These are phyloP conservation scores for Proterorhinus semilunaris DNA, from an alignment of 2,113 vertebrate genomes.

Conservation along the genomic window DNA sequence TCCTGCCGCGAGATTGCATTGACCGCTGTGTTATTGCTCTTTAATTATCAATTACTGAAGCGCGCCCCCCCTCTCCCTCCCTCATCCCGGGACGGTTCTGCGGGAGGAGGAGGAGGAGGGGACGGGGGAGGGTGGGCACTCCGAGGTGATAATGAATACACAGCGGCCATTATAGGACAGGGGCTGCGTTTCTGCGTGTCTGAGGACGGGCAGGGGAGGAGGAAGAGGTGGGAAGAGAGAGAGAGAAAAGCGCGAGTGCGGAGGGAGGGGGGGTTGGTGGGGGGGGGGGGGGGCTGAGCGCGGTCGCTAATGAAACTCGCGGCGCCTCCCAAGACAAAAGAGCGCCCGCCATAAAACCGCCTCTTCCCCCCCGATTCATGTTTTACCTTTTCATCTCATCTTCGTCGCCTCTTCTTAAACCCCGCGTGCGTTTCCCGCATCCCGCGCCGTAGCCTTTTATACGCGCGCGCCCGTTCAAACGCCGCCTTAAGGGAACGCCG, in stretches of 20 bases:
- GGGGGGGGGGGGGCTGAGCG: constrained; percentile 43
- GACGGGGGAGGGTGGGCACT: constrained; percentile 58
- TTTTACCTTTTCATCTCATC: constrained; percentile 30
- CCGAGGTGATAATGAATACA: constrained; percentile 79
- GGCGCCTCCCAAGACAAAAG: constrained; percentile 69
- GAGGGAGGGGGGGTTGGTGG: constrained; percentile 52
- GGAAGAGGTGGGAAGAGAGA: constrained; percentile 30
- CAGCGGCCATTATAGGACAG: constrained; percentile 71
- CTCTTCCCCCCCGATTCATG: constrained; percentile 12
- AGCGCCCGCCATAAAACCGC: constrained; percentile 40
- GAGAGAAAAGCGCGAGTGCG: constrained; percentile 32
- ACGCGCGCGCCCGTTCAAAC: constrained; percentile 26
- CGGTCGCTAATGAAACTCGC: constrained; percentile 72
- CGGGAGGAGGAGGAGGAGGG: constrained; percentile 21
- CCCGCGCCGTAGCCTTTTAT: constrained; percentile 6
- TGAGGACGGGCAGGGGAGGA: constrained; percentile 37
- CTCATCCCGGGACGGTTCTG: constrained; percentile 43
- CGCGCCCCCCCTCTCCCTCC: constrained; percentile 24
- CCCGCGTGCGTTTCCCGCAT: constrained; percentile 36
- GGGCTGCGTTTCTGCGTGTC: constrained; percentile 58
- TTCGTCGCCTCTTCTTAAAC: constrained; percentile 29
- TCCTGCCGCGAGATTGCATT: constrained; percentile 76
- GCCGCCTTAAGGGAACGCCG: constrained; percentile 18
- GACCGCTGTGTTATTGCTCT: constrained; percentile 81
- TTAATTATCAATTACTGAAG: constrained; percentile 82